Evolutionary conservation across 2,797 vertebrate species (phyloP).

Genomic region (Prunella strophiata): DNA sequence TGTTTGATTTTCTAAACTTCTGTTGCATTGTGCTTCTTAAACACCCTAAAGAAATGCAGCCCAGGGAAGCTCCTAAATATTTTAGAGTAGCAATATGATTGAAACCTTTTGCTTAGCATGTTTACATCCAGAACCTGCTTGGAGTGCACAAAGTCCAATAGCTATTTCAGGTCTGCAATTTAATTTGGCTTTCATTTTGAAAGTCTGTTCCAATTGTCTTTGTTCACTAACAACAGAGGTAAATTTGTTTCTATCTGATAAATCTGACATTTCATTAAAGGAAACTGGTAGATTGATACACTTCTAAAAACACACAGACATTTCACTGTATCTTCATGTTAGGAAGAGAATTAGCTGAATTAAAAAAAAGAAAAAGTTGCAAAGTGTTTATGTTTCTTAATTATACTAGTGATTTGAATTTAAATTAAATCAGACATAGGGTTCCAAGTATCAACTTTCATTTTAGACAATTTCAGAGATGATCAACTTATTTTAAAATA

Average conservation of each 20-base stretch:
- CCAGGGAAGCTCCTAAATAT: neutral
- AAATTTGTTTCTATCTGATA: neutral
- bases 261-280: neutral
- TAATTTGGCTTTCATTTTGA: neutral
- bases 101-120: neutral
- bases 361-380: neutral
- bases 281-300: neutral
- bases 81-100: neutral
- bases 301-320: neutral
- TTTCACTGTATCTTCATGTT: neutral
- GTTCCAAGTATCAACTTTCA: neutral
- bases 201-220: neutral
- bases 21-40: neutral
- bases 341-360: neutral
- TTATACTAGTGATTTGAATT: neutral
- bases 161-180: neutral
- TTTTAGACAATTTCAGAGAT: neutral
- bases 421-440: neutral
- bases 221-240: neutral
- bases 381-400: neutral
- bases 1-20: slow-evolving; percentile 44
- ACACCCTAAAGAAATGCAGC: neutral
- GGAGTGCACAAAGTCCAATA: neutral
- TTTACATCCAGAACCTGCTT: neutral
- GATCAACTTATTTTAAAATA: neutral